Conservation (phyloP, 2,797 vertebrate genomes). For the Sarcophilus harrisii region DNA sequence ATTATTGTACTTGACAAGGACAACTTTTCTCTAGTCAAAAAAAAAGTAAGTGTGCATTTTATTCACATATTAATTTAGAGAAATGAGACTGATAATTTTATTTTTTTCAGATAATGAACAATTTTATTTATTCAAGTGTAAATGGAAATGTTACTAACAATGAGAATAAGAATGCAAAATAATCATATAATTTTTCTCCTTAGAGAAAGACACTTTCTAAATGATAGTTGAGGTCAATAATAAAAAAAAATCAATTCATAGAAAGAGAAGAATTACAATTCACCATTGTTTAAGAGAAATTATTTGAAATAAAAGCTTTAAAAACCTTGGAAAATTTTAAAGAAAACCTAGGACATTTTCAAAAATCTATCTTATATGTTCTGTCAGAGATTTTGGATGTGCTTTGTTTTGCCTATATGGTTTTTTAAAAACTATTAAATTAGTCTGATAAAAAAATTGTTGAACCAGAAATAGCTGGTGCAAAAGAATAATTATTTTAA, state of each 20-base stretch:
- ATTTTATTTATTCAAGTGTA: constrained; percentile 75
- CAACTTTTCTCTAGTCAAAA: constrained; percentile 4
- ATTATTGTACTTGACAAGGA: constrained; percentile 18
- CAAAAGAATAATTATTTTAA: too few relatives aligned
- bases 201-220: constrained; percentile 39
- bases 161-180: constrained; percentile 67
- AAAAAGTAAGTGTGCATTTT: constrained; percentile 32
- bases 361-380: too few relatives aligned
- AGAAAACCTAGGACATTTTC: too few relatives aligned
- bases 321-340: too few relatives aligned
- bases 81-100: constrained; percentile 80
- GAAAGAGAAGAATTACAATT: constrained; percentile 54
- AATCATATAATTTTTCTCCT: constrained; percentile 67
- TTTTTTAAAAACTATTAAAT: too few relatives aligned
- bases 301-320: background rate
- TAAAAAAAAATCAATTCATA: constrained; percentile 65
- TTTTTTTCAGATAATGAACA: constrained; percentile 77
- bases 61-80: constrained; percentile 70
- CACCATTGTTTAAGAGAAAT: background rate
- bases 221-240: constrained; percentile 75
- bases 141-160: constrained; percentile 81
- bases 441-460: too few relatives aligned
- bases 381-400: too few relatives aligned
- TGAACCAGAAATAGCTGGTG: too few relatives aligned
- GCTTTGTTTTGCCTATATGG: too few relatives aligned